These are phyloP conservation scores for Lasioglossum marginatum DNA, from an alignment of 2,888 invertebrate species.

Conservation along the genomic window DNA sequence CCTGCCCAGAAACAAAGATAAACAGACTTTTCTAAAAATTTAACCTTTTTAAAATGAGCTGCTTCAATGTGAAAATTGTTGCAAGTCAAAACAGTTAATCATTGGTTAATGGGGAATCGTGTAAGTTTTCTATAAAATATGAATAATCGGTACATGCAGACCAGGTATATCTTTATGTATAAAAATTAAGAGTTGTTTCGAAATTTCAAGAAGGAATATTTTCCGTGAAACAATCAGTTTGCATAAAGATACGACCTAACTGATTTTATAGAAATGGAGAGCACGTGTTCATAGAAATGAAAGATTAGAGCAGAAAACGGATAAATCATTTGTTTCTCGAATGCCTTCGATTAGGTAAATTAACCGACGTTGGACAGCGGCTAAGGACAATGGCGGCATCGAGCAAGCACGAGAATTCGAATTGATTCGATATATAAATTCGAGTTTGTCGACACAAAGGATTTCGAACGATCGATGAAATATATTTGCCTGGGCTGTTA, in stretches of 20 bases:
- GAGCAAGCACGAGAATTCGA: not conserved
- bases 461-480: not conserved
- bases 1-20: not conserved
- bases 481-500: slow-evolving; percentile 26
- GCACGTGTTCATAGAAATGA: not conserved
- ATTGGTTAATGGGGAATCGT: not conserved
- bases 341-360: not conserved
- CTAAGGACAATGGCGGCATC: not conserved
- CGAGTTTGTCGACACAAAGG: not conserved
- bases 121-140: not conserved
- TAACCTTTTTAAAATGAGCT: too few species aligned
- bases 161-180: too few species aligned
- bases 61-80: not conserved
- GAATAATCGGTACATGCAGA: too few species aligned
- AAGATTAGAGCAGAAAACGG: not conserved
- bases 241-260: too few species aligned
- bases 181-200: too few species aligned
- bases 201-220: too few species aligned
- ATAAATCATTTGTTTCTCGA: not conserved
- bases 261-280: not conserved
- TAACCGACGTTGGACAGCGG: not conserved
- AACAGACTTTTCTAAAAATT: not conserved
- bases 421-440: not conserved
- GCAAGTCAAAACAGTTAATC: not conserved
- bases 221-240: too few species aligned